Evolutionary conservation across 1,140 invertebrate species (phyloP), one percentile per base, ranked within the genome.

Genomic region (Drosophila tani): DNA sequence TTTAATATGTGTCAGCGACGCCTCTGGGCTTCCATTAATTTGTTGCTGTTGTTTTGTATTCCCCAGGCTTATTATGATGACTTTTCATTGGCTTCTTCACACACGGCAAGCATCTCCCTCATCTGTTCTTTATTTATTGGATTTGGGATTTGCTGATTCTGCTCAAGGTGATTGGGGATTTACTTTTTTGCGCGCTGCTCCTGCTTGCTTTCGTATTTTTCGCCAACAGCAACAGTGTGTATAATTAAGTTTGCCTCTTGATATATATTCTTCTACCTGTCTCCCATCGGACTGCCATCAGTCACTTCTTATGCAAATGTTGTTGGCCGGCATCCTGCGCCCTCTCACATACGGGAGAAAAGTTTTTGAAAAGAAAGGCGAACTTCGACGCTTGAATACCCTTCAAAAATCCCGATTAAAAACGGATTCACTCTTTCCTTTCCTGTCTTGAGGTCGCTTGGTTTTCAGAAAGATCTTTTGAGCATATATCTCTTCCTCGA

Each of bases 101-200:
- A 74, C 70, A 73, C 45, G 67, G 14, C 66, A 49, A 71, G 66
- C 66, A 35, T 40, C 56, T 56, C 53, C 62, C 53, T 46, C 49
- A 53, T 67, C 70, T 77, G 78, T 63, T 81, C 75, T 85, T 79
- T 79, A 85, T 83, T 90, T 90, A 88, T 88, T 90, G 85, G 84
- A 87, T 87, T 88, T 87, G 85, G 85, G 81, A 88, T 81, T 81
- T 90, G 85, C 85, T 90, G 78, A 85, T 88, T 81, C 65, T 62
- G 85, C 83, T 79, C 74, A 67, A 76, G 85, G 60, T 53, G 81
- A 74, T 67, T 51, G 69, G 85, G 78, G 81, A 88, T 76, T 86
- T 82, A 32, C 47, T 64, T 71, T 65, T 62, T 67, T 50, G 55
- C 45, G 46, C 45, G 15, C 50, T 27, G 56, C 46, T 75, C 9